Percentiles rank a stretch among this genome's conserved stretches.
Conservation (phyloP, 23 tunicate species). For the Botrylloides violaceus region DNA sequence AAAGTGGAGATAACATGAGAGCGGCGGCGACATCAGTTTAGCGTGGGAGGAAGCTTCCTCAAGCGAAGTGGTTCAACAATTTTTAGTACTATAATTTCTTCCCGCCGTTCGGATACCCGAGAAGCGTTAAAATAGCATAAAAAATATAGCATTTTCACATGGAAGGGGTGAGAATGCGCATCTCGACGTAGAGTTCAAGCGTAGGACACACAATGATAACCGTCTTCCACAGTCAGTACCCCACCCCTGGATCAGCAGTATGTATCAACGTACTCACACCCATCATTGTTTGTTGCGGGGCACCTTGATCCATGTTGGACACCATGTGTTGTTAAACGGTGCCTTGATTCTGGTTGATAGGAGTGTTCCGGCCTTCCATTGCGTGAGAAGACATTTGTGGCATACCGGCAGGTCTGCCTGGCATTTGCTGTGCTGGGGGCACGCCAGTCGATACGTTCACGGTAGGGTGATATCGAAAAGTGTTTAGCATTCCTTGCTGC, state of each 20-base stretch:
- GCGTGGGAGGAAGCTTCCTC: no score
- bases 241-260: not conserved
- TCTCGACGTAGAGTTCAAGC: not conserved
- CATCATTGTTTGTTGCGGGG: conserved; percentile 32
- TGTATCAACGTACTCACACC: conserved; percentile 5
- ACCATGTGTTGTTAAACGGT: conserved; percentile 23
- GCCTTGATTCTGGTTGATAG: conserved; percentile 37
- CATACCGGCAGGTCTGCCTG: conserved; percentile 23
- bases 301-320: conserved; percentile 35
- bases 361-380: conserved; percentile 40
- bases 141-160: not conserved
- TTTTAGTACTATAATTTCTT: no score
- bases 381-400: conserved; percentile 57
- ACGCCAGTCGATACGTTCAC: conserved; percentile 5
- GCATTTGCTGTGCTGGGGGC: conserved; percentile 39
- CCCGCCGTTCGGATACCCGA: no score
- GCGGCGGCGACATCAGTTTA: no score
- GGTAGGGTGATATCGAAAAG: conserved; percentile 22
- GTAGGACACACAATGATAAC: not conserved
- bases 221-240: not conserved
- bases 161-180: not conserved
- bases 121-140: no score
- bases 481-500: conserved; percentile 20
- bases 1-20: not conserved
- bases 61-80: no score